phyloP scores from a whole-genome alignment of 2,797 vertebrate species.

The Sebastes alutus region DNA sequence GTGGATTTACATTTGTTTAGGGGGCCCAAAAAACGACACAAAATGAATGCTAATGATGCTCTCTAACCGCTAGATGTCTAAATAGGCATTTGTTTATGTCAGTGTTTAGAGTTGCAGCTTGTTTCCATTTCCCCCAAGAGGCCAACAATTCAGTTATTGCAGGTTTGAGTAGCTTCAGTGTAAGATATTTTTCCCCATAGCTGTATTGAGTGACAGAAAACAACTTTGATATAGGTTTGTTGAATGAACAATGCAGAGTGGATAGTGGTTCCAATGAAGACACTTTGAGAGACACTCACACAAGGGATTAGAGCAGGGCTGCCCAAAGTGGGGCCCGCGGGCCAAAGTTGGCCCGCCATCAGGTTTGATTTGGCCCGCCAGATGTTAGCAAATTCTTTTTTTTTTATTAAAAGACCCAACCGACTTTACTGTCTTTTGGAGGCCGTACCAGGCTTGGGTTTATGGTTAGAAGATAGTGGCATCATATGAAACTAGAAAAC shows the following conservation, averaged over 20 bases:
- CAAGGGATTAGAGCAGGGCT: not conserved
- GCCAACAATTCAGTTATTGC: not conserved
- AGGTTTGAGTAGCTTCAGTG: not conserved
- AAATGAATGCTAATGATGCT: not conserved
- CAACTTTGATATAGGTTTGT: not conserved
- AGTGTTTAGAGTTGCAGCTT: not conserved
- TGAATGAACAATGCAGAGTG: not conserved
- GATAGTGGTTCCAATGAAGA: not conserved
- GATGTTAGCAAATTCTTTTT: too few relatives aligned
- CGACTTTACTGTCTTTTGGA: too few relatives aligned
- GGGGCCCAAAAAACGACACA: not conserved
- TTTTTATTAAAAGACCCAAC: too few relatives aligned
- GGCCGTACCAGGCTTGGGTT: too few relatives aligned
- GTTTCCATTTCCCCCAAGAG: not conserved
- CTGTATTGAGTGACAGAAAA: not conserved
- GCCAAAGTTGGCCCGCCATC: too few relatives aligned
- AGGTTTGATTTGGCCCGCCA: too few relatives aligned
- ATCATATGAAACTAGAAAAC: too few relatives aligned
- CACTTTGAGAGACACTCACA: not conserved
- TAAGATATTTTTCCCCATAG: not conserved
- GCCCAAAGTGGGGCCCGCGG: accelerated
- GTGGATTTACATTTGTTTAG: not conserved
- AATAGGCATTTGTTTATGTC: not conserved
- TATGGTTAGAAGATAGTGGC: too few relatives aligned
- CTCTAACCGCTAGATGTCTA: not conserved